phyloP scores from a whole-genome alignment of 2,113 vertebrate genomes.

The Craseonycteris thonglongyai region DNA sequence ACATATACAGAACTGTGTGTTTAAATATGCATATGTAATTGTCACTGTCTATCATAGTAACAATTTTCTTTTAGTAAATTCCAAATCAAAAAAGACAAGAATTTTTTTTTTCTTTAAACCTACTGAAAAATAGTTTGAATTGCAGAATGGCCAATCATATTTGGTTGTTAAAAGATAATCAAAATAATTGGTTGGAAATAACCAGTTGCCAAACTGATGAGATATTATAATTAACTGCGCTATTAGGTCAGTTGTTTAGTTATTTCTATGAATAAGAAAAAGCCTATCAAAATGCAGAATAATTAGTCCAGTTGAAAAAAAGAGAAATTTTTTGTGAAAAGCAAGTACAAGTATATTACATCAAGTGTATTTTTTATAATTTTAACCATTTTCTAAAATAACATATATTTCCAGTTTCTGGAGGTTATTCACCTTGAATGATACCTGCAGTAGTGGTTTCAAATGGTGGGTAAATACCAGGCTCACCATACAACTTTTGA shows the following conservation, averaged over 20 bases:
- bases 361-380: not conserved
- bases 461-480: not conserved
- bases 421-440: not conserved
- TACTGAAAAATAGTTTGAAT: slow-evolving; percentile 38
- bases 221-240: slow-evolving; percentile 52
- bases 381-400: slow-evolving; percentile 24
- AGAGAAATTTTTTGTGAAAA: slow-evolving; percentile 36
- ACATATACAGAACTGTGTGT: not conserved
- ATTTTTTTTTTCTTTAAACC: slow-evolving; percentile 25
- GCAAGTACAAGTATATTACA: slow-evolving; percentile 14
- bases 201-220: slow-evolving; percentile 56
- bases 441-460: not conserved
- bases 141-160: slow-evolving; percentile 43
- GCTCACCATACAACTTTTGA: not conserved
- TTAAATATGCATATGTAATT: not conserved
- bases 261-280: slow-evolving; percentile 61
- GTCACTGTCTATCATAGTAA: not conserved
- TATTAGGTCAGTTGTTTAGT: slow-evolving; percentile 54
- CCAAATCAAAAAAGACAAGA: slow-evolving; percentile 25
- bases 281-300: slow-evolving; percentile 46
- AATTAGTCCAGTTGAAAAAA: slow-evolving; percentile 36
- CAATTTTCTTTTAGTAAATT: slow-evolving; percentile 37
- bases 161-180: slow-evolving; percentile 52
- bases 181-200: slow-evolving; percentile 63
- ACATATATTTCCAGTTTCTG: slow-evolving; percentile 16